Base-by-base conservation (phyloP, 2,888 invertebrate species). In the Sphaerophoria rueppellii region DNA sequence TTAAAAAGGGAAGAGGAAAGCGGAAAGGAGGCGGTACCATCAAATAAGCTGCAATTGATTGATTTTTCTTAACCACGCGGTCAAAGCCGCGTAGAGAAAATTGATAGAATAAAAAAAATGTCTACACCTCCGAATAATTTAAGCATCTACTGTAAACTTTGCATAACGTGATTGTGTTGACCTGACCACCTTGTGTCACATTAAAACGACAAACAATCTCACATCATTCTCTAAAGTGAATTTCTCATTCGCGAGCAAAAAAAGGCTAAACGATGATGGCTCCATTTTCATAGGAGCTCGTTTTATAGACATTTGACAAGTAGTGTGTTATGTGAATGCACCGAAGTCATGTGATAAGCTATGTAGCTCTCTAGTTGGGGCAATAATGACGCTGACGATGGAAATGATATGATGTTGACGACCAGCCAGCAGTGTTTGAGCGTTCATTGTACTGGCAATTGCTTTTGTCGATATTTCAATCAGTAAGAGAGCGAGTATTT, bases 401-500 rank as follows among this genome's bases (percentile, higher is more conserved):
- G 2, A 2, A 24, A 24, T 24, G 24, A 24, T 24, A 24, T 24
- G 24, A 24, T 14, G 7, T 5, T 35, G 4, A 65, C 71, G 77
- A 63, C 50, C 69, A 58, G 32, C 50, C 69, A 58, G 32, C 46
- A 16, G 14, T 65, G 9, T 35, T 48, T 16, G 24, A 55, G 50
- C 34, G 52, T 58, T 48, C 43, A 65, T 73, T 65, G 58, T 46
- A 37, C 69, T 75, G 24, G 55, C 63, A 80, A 80, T 75, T 80
- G 74, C 57, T 63, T 72, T 73, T 74, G 74, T 80, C 74, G 69
- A 74, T 80, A 75, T 70, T 61, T 69, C 54, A 76, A 65, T 65
- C 46, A 52, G 24, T 24, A 34, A 11, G 0, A 60, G 14, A 43
- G 12, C 32, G 11, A 43, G 43, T 57, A 75, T 48, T 65, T 50